phyloP scores from a whole-genome alignment of 2,797 vertebrate genomes.

The Lagorchestes hirsutus region DNA sequence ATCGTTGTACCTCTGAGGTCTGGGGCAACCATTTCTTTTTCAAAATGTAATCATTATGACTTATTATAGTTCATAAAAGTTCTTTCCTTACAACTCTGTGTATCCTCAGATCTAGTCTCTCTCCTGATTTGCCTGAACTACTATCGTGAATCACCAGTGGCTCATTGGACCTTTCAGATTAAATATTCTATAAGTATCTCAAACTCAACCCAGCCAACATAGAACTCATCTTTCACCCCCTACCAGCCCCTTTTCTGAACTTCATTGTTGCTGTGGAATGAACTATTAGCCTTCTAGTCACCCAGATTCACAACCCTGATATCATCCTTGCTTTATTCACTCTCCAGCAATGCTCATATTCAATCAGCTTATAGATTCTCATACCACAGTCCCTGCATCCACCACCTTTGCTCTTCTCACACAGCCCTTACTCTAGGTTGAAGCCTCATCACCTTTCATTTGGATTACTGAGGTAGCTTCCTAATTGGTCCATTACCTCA shows the following conservation, averaged over 20 bases:
- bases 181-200: neutral
- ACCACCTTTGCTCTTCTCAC: neutral
- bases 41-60: neutral
- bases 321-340: neutral
- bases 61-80: neutral
- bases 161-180: neutral
- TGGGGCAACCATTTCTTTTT: neutral
- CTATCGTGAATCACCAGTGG: neutral
- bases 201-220: neutral
- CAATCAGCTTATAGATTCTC: neutral
- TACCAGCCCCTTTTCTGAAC: neutral
- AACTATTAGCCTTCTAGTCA: neutral
- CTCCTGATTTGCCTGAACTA: neutral
- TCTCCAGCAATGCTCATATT: neutral
- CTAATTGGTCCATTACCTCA: neutral
- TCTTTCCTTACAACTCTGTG: neutral
- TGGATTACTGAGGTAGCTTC: neutral
- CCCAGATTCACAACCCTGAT: neutral
- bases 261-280: neutral
- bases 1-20: neutral
- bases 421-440: neutral
- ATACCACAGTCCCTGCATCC: neutral
- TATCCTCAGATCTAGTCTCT: neutral
- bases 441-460: neutral
- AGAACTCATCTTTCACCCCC: neutral